Evolutionary conservation across 2,113 vertebrate genomes (phyloP).

Genomic region (Monarcha castaneiventris): DNA sequence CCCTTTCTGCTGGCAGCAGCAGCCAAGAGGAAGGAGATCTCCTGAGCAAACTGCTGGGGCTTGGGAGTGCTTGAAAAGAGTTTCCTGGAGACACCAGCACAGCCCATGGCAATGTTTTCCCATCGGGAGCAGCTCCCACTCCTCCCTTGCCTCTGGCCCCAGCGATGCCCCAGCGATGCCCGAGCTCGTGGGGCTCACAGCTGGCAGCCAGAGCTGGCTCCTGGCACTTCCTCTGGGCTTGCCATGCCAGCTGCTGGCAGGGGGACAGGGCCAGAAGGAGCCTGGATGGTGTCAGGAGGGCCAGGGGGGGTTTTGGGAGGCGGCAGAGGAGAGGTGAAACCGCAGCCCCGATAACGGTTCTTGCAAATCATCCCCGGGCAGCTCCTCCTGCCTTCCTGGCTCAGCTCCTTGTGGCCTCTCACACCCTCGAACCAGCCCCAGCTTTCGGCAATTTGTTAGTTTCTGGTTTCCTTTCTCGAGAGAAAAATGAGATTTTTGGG

Average conservation of each 20-base stretch:
- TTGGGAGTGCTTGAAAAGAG: conserved; percentile 17
- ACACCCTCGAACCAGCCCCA: neutral
- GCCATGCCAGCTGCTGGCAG: neutral
- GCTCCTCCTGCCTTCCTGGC: neutral
- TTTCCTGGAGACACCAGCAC: conserved; percentile 21
- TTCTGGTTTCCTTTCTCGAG: neutral
- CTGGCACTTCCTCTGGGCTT: conserved; percentile 18
- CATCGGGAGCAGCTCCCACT: neutral
- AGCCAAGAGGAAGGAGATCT: neutral
- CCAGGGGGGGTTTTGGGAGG: neutral
- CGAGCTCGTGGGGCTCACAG: neutral
- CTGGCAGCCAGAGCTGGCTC: neutral
- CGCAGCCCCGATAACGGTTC: neutral
- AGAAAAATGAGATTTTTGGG: neutral
- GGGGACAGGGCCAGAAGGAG: neutral
- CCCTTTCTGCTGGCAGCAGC: neutral
- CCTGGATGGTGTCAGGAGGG: neutral
- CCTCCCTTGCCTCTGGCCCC: neutral
- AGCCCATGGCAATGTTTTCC: conserved; percentile 7
- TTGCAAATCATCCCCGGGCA: neutral
- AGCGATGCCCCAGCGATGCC: neutral
- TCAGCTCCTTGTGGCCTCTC: neutral
- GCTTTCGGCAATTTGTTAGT: neutral
- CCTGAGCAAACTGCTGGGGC: neutral
- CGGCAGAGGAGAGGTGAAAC: neutral